These are phyloP conservation scores for Aldrovandia affinis DNA, from an alignment of 2,797 vertebrate genomes.

Conservation along the genomic window DNA sequence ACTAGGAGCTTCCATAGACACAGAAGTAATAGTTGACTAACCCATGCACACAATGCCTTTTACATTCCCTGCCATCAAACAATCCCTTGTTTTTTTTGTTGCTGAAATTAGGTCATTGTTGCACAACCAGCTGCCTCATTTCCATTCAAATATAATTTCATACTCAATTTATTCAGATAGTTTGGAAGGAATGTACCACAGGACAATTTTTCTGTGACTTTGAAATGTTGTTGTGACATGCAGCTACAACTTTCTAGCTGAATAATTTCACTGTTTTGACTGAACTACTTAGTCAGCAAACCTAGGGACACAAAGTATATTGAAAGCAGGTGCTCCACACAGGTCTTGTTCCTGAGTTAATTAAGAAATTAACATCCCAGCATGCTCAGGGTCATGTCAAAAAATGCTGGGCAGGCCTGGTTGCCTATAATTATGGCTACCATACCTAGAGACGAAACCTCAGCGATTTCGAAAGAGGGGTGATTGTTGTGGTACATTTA, in stretches of 20 bases:
- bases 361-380: too few species aligned
- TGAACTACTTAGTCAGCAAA: background rate
- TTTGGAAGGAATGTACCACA: background rate
- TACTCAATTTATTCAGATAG: conserved; percentile 30
- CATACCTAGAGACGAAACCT: too few species aligned
- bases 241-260: background rate
- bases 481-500: too few species aligned
- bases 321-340: too few species aligned
- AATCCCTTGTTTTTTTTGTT: conserved; percentile 36
- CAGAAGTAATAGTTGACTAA: background rate
- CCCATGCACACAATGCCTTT: conserved; percentile 18
- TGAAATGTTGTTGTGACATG: background rate
- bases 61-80: conserved; percentile 36
- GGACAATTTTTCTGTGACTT: background rate
- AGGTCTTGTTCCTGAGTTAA: too few species aligned
- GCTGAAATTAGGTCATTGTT: conserved; percentile 43
- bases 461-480: too few species aligned
- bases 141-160: conserved; percentile 38
- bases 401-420: too few species aligned
- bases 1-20: background rate
- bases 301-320: too few species aligned
- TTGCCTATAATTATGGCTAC: too few species aligned
- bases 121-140: conserved; percentile 31
- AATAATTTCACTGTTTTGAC: background rate
- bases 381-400: too few species aligned